These are phyloP conservation scores for Crambe crambe DNA, from an alignment of 37 sponge, comb jelly and placozoan species.

Conservation along the genomic window DNA sequence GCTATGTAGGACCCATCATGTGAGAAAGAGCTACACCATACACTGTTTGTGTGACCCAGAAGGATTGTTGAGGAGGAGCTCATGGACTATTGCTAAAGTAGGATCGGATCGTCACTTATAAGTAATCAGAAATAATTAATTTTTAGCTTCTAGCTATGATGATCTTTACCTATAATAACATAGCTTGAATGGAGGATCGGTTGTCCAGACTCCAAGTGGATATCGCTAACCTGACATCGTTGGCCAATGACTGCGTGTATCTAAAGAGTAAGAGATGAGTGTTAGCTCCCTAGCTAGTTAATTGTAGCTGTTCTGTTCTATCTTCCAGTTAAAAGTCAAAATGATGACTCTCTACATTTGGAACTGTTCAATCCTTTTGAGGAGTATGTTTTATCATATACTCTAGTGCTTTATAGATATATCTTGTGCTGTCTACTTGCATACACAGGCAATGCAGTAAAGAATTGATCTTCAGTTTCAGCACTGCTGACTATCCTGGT, in stretches of 20 bases:
- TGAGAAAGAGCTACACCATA: conserved; percentile 19
- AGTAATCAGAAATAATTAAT: too few relatives aligned
- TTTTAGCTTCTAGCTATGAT: background rate
- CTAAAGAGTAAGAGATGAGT: background rate
- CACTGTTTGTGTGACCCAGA: conserved; percentile 13
- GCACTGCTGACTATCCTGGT: conserved; percentile 29
- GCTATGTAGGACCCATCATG: background rate
- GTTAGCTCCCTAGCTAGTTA: background rate
- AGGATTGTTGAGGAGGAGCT: background rate
- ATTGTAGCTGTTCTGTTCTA: background rate
- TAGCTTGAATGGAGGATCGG: background rate
- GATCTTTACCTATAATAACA: background rate
- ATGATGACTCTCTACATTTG: background rate
- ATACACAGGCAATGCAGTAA: background rate
- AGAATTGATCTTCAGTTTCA: conserved; percentile 22
- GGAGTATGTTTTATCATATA: background rate
- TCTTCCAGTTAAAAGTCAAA: background rate
- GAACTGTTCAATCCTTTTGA: background rate
- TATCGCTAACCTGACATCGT: background rate
- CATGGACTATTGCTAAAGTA: background rate
- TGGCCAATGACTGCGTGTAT: background rate
- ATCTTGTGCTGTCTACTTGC: background rate
- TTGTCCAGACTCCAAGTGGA: background rate
- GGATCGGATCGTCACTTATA: background rate
- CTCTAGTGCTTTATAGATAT: too few relatives aligned